Conservation (phyloP, 2,113 vertebrate genomes). For the Hepsetus odoe region DNA sequence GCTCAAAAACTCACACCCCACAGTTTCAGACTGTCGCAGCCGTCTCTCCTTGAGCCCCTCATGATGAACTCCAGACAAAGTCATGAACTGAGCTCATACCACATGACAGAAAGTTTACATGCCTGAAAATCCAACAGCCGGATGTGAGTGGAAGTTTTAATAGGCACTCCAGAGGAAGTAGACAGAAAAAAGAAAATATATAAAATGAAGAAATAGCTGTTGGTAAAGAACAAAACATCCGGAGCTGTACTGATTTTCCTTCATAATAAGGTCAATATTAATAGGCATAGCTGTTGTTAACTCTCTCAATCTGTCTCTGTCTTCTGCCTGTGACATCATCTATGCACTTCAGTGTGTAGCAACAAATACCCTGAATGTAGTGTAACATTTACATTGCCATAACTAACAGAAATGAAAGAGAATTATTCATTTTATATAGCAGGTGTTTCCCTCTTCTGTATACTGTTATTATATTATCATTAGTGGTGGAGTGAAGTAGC, state of each 20-base stretch:
- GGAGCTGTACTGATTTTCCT: background rate
- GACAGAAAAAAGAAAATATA: background rate
- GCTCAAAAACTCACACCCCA: background rate
- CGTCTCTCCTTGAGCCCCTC: background rate
- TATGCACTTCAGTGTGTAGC: background rate
- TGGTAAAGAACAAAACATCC: conserved; percentile 6
- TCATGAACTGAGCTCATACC: conserved; percentile 4
- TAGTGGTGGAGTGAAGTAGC: background rate
- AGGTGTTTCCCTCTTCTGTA: too few species aligned
- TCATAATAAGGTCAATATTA: background rate
- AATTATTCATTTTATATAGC: background rate
- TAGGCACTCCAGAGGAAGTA: conserved; percentile 23
- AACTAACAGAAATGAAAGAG: background rate
- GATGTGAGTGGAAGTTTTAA: conserved; percentile 33
- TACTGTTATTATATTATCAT: too few species aligned
- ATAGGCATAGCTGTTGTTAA: background rate
- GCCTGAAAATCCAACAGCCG: conserved; percentile 26
- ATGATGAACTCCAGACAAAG: conserved; percentile 27
- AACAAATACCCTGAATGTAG: background rate
- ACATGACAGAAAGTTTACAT: conserved; percentile 10
- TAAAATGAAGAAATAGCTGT: background rate
- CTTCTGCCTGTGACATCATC: background rate
- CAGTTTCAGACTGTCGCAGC: background rate
- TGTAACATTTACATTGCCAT: too few species aligned
- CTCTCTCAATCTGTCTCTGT: background rate